Conservation (phyloP, 2,113 vertebrate species). For the Mola mola region DNA sequence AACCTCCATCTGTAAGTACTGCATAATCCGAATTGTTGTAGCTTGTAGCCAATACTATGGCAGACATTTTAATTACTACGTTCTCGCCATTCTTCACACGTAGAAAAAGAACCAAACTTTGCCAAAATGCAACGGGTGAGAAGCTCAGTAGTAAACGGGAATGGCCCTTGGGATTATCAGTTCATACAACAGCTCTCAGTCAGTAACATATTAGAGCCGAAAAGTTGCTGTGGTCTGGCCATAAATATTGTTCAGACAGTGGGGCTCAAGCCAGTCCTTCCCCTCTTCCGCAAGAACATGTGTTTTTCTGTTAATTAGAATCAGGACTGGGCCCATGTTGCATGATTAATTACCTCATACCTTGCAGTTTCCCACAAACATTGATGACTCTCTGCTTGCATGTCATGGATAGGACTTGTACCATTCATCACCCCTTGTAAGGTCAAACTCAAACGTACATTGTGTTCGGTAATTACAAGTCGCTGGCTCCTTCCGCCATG, state of each 20-base stretch:
- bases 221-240: conserved; percentile 35
- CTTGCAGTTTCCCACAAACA: conserved; percentile 63
- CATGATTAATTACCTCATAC: conserved; percentile 80
- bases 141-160: too few species aligned
- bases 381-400: conserved; percentile 69
- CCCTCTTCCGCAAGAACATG: conserved; percentile 39
- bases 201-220: conserved; percentile 37
- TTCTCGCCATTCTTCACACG: too few species aligned
- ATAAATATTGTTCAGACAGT: conserved; percentile 46
- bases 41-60: too few species aligned
- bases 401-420: conserved; percentile 55
- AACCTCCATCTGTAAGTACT: too few species aligned
- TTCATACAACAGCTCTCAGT: not conserved
- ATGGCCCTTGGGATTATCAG: not conserved
- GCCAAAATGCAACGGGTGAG: too few species aligned
- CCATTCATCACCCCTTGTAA: conserved; percentile 78
- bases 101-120: too few species aligned
- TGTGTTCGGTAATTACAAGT: conserved; percentile 74
- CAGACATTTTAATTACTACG: too few species aligned
- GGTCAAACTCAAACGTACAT: conserved; percentile 73
- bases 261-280: conserved; percentile 11
- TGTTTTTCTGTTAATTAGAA: conserved; percentile 77
- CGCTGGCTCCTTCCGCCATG: conserved; percentile 20
- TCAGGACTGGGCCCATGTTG: conserved; percentile 40
- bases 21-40: too few species aligned